phyloP scores from a whole-genome alignment of 2,113 vertebrate genomes.

The Aegypius monachus region DNA sequence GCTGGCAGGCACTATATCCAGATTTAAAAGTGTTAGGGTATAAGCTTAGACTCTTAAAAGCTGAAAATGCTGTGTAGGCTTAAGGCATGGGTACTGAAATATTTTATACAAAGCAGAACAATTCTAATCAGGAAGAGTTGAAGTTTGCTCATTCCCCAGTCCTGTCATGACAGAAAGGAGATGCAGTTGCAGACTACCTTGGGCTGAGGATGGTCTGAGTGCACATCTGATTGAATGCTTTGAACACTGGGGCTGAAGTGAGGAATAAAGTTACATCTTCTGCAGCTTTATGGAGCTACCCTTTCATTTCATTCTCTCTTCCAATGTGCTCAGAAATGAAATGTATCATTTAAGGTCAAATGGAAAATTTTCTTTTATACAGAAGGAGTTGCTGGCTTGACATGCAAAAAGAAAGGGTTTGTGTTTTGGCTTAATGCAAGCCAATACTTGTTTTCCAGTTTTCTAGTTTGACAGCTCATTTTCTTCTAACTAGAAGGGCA shows the following conservation, averaged over 20 bases:
- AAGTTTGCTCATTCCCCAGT: neutral
- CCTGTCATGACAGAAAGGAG: neutral
- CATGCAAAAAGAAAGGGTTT: neutral
- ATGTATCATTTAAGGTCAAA: neutral
- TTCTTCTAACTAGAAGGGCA: neutral
- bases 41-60: neutral
- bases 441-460: neutral
- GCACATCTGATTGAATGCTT: neutral
- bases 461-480: neutral
- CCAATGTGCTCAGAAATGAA: neutral
- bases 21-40: neutral
- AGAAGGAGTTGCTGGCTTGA: neutral
- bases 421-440: neutral
- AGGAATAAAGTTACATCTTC: neutral
- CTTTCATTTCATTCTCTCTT: neutral
- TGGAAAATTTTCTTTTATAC: neutral
- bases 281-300: neutral
- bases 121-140: neutral
- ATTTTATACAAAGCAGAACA: neutral
- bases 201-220: neutral
- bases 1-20: neutral
- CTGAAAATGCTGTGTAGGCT: neutral
- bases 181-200: neutral
- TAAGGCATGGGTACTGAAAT: neutral
- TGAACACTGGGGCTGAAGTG: neutral